Conservation (phyloP, 2,888 invertebrate species). For the Bibio marci region DNA sequence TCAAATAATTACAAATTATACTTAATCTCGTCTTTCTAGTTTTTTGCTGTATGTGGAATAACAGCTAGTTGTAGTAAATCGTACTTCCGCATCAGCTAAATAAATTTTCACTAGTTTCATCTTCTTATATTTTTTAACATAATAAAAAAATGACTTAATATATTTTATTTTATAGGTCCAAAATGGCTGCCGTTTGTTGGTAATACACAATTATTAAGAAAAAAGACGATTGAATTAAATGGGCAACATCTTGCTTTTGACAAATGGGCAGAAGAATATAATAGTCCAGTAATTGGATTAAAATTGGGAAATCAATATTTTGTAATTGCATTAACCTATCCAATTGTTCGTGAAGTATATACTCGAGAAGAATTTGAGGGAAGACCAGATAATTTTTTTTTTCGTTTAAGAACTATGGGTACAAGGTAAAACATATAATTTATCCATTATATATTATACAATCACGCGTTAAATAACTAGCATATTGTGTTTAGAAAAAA, state of each 20-base stretch:
- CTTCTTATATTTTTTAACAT: too few relatives aligned
- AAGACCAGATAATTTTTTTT: constrained; percentile 47
- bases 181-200: constrained; percentile 24
- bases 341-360: constrained; percentile 35
- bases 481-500: too few relatives aligned
- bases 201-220: constrained; percentile 22
- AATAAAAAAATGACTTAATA: too few relatives aligned
- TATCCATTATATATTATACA: too few relatives aligned
- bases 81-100: too few relatives aligned
- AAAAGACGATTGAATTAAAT: constrained; percentile 22
- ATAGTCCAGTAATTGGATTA: constrained; percentile 36
- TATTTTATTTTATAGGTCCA: constrained; percentile 17
- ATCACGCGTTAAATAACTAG: too few relatives aligned
- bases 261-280: constrained; percentile 30
- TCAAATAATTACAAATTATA: too few relatives aligned
- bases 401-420: constrained; percentile 44
- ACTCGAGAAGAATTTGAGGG: constrained; percentile 41
- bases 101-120: too few relatives aligned
- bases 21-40: too few relatives aligned
- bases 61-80: too few relatives aligned
- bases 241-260: constrained; percentile 35
- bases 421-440: constrained; percentile 21
- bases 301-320: constrained; percentile 36
- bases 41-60: too few relatives aligned
- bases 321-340: constrained; percentile 36